These are phyloP conservation scores for Parambassis ranga DNA, from an alignment of 2,797 vertebrate species.

Conservation along the genomic window DNA sequence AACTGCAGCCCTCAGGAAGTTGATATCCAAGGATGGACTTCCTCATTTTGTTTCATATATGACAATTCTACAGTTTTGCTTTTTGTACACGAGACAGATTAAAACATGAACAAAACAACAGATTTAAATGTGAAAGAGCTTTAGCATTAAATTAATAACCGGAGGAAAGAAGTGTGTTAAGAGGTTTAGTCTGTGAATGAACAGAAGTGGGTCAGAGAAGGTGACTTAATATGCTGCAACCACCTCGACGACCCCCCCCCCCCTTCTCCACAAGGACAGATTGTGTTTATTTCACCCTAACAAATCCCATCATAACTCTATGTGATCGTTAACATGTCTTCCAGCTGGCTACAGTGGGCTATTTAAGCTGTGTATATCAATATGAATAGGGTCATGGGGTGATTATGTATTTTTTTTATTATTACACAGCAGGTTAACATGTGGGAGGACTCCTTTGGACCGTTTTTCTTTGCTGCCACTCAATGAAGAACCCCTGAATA, in stretches of 20 bases:
- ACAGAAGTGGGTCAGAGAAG: constrained; percentile 28
- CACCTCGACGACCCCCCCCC: not conserved
- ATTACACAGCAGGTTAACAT: not conserved
- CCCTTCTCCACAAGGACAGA: constrained; percentile 7
- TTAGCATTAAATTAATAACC: constrained; percentile 32
- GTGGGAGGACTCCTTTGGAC: not conserved
- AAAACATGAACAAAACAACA: constrained; percentile 6
- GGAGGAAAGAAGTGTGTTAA: constrained; percentile 1
- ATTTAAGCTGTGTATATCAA: constrained; percentile 23
- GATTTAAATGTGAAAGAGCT: constrained; percentile 44
- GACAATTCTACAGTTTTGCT: no score
- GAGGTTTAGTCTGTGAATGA: constrained; percentile 37
- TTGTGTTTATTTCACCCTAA: constrained; percentile 34
- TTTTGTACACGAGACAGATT: not conserved
- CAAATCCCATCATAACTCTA: constrained; percentile 29
- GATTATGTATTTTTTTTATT: no score
- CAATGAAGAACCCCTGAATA: not conserved
- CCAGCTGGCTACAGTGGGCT: constrained; percentile 12
- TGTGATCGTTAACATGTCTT: constrained; percentile 35
- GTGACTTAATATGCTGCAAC: constrained; percentile 22
- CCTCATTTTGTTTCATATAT: constrained; percentile 8
- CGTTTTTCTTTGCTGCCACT: not conserved
- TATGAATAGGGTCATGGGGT: constrained; percentile 47
- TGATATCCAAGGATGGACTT: constrained; percentile 37
- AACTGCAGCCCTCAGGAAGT: constrained; percentile 28